Conservation (phyloP, 2,888 invertebrate species). For the Melanchra persicariae region DNA sequence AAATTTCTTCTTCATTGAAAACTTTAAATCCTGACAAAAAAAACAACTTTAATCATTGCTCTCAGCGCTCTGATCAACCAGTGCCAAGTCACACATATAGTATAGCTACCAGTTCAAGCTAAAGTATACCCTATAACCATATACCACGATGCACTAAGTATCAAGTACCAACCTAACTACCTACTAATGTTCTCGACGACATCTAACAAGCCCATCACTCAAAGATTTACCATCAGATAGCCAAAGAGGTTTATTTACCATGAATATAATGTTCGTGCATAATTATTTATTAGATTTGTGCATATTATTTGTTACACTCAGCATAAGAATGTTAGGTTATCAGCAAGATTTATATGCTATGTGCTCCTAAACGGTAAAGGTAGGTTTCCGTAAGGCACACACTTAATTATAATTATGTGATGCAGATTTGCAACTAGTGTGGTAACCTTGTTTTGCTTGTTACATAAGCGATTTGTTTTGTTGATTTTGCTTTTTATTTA, state of each 20-base stretch:
- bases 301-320: conserved; percentile 57
- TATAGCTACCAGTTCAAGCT: background rate
- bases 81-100: no score
- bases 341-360: conserved; percentile 51
- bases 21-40: no score
- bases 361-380: conserved; percentile 42
- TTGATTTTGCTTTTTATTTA: background rate
- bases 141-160: conserved; percentile 12
- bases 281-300: conserved; percentile 48
- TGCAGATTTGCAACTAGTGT: background rate
- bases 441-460: background rate
- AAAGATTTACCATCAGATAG: conserved; percentile 47
- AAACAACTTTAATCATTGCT: background rate
- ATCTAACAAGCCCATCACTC: conserved; percentile 39
- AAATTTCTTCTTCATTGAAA: no score
- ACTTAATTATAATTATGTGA: conserved; percentile 12
- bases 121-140: conserved; percentile 15
- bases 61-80: background rate
- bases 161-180: background rate
- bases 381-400: conserved; percentile 33
- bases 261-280: conserved; percentile 45
- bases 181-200: conserved; percentile 39
- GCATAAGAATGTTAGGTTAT: conserved; percentile 62
- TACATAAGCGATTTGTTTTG: background rate
- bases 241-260: conserved; percentile 38